These are phyloP conservation scores for Timandra comae DNA, from an alignment of 2,888 invertebrate genomes.

Conservation along the genomic window DNA sequence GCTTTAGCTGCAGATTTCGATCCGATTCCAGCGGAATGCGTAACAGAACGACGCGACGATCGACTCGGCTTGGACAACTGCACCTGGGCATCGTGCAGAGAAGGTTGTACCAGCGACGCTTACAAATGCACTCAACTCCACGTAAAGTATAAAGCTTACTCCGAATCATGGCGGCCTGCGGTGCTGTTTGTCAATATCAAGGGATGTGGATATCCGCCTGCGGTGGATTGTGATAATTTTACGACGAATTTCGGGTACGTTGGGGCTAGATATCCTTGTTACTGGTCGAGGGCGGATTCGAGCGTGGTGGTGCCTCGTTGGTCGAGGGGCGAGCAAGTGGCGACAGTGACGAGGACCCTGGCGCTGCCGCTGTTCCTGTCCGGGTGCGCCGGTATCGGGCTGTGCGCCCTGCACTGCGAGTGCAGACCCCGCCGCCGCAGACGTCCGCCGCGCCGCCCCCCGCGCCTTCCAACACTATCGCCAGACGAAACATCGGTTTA, in stretches of 20 bases:
- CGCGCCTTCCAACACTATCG: slow-evolving; percentile 75
- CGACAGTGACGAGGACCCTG: slow-evolving; percentile 88
- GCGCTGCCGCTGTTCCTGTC: slow-evolving; percentile 90
- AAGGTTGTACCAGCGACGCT: slow-evolving; percentile 88
- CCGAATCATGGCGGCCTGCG: slow-evolving; percentile 74
- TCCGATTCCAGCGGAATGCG: slow-evolving; percentile 83
- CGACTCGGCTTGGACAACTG: slow-evolving; percentile 85
- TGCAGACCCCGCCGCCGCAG: slow-evolving; percentile 84
- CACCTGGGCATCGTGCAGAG: slow-evolving; percentile 87
- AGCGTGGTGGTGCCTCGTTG: slow-evolving; percentile 90
- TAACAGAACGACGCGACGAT: slow-evolving; percentile 83
- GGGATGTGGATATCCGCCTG: slow-evolving; percentile 89
- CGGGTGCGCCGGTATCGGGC: slow-evolving; percentile 87
- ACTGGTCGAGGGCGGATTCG: slow-evolving; percentile 86
- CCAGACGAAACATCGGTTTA: slow-evolving; percentile 74
- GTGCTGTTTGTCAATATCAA: slow-evolving; percentile 87
- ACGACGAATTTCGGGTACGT: slow-evolving; percentile 82
- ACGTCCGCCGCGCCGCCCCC: slow-evolving; percentile 80
- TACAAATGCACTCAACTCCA: slow-evolving; percentile 82
- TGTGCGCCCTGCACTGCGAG: slow-evolving; percentile 92
- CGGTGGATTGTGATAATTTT: slow-evolving; percentile 85
- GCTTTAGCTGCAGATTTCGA: slow-evolving; percentile 85
- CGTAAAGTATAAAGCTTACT: slow-evolving; percentile 76
- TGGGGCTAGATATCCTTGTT: slow-evolving; percentile 81
- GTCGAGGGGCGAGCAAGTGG: slow-evolving; percentile 88